Percentiles rank a stretch among this genome's conserved stretches.
phyloP scores from a whole-genome alignment of 2,113 vertebrate genomes.

The Mormyrus lacerda region DNA sequence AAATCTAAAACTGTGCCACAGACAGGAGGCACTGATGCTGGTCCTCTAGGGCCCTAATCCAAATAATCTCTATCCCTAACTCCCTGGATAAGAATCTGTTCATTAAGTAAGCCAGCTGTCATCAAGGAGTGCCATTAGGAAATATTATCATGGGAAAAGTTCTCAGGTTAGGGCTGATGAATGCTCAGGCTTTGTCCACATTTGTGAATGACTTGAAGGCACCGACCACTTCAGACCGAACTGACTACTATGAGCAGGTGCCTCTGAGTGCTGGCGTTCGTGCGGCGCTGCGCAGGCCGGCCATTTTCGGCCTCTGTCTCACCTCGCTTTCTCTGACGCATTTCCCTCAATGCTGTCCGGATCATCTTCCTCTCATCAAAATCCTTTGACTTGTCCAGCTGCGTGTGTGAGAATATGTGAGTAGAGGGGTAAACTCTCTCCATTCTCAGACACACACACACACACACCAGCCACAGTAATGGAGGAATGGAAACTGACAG shows the following conservation, averaged over 20 bases:
- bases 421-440: neutral
- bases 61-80: neutral
- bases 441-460: constrained; percentile 5
- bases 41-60: neutral
- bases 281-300: neutral
- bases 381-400: constrained; percentile 83
- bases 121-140: neutral
- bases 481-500: neutral
- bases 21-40: neutral
- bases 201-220: neutral
- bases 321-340: constrained; percentile 93
- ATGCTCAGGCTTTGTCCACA: neutral
- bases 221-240: neutral
- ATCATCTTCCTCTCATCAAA: constrained; percentile 90
- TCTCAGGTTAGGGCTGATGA: neutral
- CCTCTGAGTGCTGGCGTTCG: neutral
- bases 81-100: neutral
- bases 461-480: neutral
- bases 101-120: neutral
- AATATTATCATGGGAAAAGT: neutral
- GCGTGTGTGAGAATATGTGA: constrained; percentile 19
- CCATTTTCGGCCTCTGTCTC: constrained; percentile 15
- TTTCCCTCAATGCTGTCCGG: constrained; percentile 83
- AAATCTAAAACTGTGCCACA: neutral
- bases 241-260: neutral